phyloP scores from a whole-genome alignment of 1,140 invertebrate genomes.

The Atta cephalotes region DNA sequence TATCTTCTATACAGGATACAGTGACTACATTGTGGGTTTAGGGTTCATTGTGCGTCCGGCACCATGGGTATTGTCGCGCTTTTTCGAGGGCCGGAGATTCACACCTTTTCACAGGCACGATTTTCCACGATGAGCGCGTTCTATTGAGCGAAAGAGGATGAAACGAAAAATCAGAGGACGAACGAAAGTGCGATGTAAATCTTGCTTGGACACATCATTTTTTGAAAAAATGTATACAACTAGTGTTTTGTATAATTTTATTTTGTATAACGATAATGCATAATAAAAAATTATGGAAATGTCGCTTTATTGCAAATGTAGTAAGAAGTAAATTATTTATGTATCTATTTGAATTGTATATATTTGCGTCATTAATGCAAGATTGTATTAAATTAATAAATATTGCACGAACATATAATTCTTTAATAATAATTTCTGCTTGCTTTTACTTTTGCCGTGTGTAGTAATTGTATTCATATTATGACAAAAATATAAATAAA shows the following conservation, averaged over 20 bases:
- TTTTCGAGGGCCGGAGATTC: conserved; percentile 82
- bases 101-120: conserved; percentile 83
- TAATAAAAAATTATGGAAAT: not conserved
- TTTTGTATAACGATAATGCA: not conserved
- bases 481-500: not conserved
- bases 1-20: conserved; percentile 72
- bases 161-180: conserved; percentile 26
- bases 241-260: not conserved
- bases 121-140: conserved; percentile 79
- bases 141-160: conserved; percentile 77
- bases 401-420: not conserved
- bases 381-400: not conserved
- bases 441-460: not conserved
- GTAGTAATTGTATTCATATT: not conserved
- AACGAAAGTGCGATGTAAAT: conserved; percentile 15
- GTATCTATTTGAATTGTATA: not conserved
- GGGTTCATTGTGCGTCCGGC: conserved; percentile 79
- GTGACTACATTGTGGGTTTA: conserved; percentile 82
- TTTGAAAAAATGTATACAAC: not conserved
- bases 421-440: not conserved
- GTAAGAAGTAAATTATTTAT: not conserved
- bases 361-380: not conserved
- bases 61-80: conserved; percentile 81
- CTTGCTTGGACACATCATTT: not conserved
- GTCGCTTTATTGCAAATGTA: not conserved